Conservation (phyloP, 2,888 invertebrate genomes). For the Ectemnius cavifrons region DNA sequence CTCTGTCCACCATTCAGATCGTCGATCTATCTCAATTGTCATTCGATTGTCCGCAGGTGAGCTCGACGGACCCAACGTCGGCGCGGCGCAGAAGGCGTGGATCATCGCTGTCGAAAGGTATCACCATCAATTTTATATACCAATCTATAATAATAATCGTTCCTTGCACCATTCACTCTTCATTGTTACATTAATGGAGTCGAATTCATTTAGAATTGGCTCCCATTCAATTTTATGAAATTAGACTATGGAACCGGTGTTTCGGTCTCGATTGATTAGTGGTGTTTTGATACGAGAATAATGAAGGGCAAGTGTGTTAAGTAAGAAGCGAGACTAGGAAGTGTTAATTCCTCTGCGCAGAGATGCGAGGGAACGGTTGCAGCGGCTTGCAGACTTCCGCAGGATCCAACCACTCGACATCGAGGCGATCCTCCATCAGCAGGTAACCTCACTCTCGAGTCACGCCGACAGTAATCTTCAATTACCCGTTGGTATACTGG, state of each 20-base stretch:
- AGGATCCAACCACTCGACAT: conserved; percentile 87
- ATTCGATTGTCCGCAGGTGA: conserved; percentile 67
- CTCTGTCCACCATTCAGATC: neutral
- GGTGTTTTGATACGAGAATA: too few relatives aligned
- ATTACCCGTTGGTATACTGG: too few relatives aligned
- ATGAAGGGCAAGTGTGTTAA: too few relatives aligned
- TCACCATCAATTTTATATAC: conserved; percentile 80
- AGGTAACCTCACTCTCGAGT: conserved; percentile 61
- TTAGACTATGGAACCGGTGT: too few relatives aligned
- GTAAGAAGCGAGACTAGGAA: too few relatives aligned
- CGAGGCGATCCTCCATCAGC: conserved; percentile 73
- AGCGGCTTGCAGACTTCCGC: conserved; percentile 94
- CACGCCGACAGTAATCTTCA: too few relatives aligned
- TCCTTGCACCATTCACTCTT: too few relatives aligned
- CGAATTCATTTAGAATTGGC: too few relatives aligned
- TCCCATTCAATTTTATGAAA: too few relatives aligned
- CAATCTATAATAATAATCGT: too few relatives aligned
- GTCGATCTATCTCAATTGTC: conserved; percentile 25
- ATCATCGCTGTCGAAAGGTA: conserved; percentile 98
- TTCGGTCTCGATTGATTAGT: too few relatives aligned
- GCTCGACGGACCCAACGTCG: conserved; percentile 74
- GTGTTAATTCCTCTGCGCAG: conserved; percentile 58
- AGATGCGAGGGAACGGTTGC: conserved; percentile 88
- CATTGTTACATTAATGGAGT: too few relatives aligned
- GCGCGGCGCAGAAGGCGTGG: conserved; percentile 93